phyloP scores from a whole-genome alignment of 1,140 invertebrate genomes.

The Cardiocondyla obscurior region DNA sequence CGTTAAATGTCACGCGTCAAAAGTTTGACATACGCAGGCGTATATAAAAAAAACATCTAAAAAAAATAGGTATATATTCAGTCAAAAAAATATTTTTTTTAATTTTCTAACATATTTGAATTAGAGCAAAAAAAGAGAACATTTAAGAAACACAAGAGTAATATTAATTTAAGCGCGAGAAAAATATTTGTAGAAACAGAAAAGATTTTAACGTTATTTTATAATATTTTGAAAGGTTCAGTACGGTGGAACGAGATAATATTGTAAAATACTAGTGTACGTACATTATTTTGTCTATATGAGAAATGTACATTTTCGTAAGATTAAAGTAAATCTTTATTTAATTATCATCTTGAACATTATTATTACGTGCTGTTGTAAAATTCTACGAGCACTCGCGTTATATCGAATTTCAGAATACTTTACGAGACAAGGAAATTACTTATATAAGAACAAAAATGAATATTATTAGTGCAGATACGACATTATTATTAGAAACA shows the following conservation, averaged over 20 bases:
- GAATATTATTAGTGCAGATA: neutral
- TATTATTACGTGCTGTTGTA: neutral
- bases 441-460: neutral
- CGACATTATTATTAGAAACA: neutral
- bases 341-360: neutral
- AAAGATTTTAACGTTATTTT: neutral
- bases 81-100: neutral
- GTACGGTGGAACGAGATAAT: constrained; percentile 15
- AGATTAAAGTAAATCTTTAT: constrained; percentile 1
- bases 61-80: no score
- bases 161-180: neutral
- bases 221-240: neutral
- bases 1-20: neutral
- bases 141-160: neutral
- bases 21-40: neutral
- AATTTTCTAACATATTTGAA: neutral
- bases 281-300: neutral
- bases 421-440: neutral
- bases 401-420: neutral
- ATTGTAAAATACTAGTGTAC: neutral
- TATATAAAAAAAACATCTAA: neutral
- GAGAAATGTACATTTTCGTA: neutral
- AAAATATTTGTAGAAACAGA: no score
- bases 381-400: neutral
- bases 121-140: neutral